phyloP scores from a whole-genome alignment of 2,797 vertebrate species.

The Dipus sagitta region DNA sequence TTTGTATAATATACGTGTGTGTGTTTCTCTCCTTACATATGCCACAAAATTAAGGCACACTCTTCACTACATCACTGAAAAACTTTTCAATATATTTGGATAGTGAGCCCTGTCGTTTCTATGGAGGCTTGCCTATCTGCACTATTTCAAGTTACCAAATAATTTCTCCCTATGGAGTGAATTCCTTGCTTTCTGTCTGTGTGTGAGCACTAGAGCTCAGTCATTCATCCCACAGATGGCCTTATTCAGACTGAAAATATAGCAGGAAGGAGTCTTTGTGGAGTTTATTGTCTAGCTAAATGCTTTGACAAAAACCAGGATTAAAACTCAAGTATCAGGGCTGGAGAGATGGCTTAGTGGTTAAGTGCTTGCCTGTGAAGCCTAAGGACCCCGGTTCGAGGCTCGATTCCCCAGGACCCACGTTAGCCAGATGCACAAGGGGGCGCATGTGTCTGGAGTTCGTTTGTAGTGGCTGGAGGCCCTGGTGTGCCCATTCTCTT shows the following conservation, averaged over 20 bases:
- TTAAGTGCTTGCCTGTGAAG: no score
- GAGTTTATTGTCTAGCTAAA: not conserved
- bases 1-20: not conserved
- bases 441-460: no score
- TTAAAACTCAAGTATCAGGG: not conserved
- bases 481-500: no score
- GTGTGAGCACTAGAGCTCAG: not conserved
- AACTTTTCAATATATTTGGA: not conserved
- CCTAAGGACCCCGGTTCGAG: no score
- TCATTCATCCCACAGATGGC: not conserved
- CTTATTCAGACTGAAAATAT: not conserved
- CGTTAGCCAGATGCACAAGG: no score
- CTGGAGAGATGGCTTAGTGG: no score
- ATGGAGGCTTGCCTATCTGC: not conserved
- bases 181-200: not conserved
- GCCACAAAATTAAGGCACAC: not conserved
- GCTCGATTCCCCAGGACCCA: no score
- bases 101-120: not conserved
- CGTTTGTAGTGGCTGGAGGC: no score
- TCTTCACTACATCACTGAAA: not conserved
- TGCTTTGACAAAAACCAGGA: constrained; percentile 25
- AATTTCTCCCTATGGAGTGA: not conserved
- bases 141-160: not conserved
- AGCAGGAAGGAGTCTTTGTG: not conserved
- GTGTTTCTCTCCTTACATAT: not conserved